Base-by-base conservation (phyloP, 1,140 invertebrate genomes). In the Sinonovacula constricta region DNA sequence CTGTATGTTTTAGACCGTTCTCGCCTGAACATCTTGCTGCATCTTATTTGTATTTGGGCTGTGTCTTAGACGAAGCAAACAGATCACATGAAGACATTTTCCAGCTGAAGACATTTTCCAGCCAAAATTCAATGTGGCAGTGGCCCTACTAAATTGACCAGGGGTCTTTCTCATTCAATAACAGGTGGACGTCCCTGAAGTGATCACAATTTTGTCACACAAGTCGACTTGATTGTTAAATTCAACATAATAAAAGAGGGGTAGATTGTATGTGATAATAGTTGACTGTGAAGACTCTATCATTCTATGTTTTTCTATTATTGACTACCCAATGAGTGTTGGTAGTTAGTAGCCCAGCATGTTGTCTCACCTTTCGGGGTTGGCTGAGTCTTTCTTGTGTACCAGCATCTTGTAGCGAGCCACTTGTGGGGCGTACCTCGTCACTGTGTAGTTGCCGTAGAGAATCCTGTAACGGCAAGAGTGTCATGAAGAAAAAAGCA, bases 371-470 rank as follows among this genome's bases (percentile, higher is more conserved):
- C 83, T 71, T 14, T 74, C 62, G 2, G 77, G 72, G 59, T 85
- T 85, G 28, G 59, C 65, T 30, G 79, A 45, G 15, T 83, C 82
- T 34, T 83, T 83, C n/a, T 65, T 70, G 57, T 85, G 84, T 12
- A 70, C 51, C 26, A 85, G 31, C 70, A 83, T 82, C 67, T 81
- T 85, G 56, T 85, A 85, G 30, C 84, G 36, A 49, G 84, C 81
- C 15, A 85, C 79, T 22, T 77, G 70, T 39, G 67, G 49, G 28
- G 82, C 62, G 71, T 81, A 85, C 7, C 84, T 68, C 30, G 78
- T 78, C 14, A 85, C 66, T 5, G 62, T 80, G 14, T 77, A 33
- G 18, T 75, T 78, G n/a, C 69, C 72, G 57, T 66, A 62, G 2
- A 71, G 66, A 45, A 85, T 70, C 39, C 81, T 83, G 75, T 12